These are phyloP conservation scores for Gobio gobio DNA, from an alignment of 2,113 vertebrate species.

Conservation along the genomic window DNA sequence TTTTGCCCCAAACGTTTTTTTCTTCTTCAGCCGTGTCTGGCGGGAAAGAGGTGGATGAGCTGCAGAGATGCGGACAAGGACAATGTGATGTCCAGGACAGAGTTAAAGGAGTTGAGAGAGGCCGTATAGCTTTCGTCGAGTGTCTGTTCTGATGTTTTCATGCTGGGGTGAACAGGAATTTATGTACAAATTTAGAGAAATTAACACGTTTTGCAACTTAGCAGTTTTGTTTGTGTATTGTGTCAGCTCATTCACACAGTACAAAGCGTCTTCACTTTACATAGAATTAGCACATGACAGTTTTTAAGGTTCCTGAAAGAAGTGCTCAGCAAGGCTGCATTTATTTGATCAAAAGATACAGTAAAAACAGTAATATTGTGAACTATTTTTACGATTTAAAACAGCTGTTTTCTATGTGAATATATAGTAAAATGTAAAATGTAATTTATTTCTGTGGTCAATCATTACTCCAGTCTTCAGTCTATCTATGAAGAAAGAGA, in stretches of 20 bases:
- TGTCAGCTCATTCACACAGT: neutral
- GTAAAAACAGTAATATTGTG: neutral
- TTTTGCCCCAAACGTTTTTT: slow-evolving; percentile 75
- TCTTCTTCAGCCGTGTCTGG: slow-evolving; percentile 57
- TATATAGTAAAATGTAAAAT: neutral
- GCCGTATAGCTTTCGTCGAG: neutral
- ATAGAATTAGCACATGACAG: neutral
- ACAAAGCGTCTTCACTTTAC: neutral
- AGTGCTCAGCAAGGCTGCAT: neutral
- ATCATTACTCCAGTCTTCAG: neutral
- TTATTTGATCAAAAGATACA: neutral
- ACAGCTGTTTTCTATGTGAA: neutral
- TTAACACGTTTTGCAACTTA: neutral
- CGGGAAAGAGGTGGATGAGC: slow-evolving; percentile 44
- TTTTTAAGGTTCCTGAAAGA: neutral
- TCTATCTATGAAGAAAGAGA: no score
- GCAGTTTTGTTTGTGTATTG: neutral
- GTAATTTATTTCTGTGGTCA: neutral
- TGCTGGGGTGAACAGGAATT: neutral
- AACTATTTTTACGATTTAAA: neutral
- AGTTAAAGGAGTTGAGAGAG: neutral
- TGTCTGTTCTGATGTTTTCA: neutral
- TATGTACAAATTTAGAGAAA: neutral
- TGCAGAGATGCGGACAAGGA: slow-evolving; percentile 34
- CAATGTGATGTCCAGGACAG: slow-evolving; percentile 2